Percentiles rank a stretch among this genome's conserved stretches.
These are phyloP conservation scores for Morpho deidamia DNA, from an alignment of 2,888 invertebrate species.

Conservation along the genomic window DNA sequence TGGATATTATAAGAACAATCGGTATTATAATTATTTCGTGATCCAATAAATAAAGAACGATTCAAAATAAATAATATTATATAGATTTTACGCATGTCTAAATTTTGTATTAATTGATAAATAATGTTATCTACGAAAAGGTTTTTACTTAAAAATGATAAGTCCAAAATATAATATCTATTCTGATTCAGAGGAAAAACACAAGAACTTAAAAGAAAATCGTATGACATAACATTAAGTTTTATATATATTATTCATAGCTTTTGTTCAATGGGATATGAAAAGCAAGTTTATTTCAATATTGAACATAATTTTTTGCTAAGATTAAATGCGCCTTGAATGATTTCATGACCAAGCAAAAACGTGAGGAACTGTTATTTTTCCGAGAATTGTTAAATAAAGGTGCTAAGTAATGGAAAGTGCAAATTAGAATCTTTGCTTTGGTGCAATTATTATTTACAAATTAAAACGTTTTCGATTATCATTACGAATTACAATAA, in stretches of 20 bases:
- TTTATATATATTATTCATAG: background rate
- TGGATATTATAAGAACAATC: background rate
- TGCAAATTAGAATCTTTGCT: conserved; percentile 4
- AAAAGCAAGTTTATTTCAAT: background rate
- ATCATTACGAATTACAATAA: background rate
- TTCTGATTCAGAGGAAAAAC: too few species aligned
- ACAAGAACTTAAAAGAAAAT: too few species aligned
- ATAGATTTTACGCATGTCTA: too few species aligned
- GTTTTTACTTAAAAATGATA: too few species aligned
- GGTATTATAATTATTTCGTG: too few species aligned
- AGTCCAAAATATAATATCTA: too few species aligned
- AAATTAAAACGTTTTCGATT: background rate
- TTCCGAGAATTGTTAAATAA: conserved; percentile 11
- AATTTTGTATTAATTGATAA: too few species aligned
- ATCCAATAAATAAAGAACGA: too few species aligned
- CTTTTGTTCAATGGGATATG: background rate
- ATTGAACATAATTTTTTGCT: background rate
- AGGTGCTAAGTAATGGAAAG: conserved; percentile 1
- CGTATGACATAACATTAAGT: background rate
- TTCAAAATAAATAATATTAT: too few species aligned
- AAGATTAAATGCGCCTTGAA: background rate
- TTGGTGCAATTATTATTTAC: conserved; percentile 1
- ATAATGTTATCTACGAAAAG: too few species aligned
- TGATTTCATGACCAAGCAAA: conserved; percentile 7
- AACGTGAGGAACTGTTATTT: conserved; percentile 1